Base-by-base conservation (phyloP, 2,888 invertebrate species). In the Polia nebulosa region DNA sequence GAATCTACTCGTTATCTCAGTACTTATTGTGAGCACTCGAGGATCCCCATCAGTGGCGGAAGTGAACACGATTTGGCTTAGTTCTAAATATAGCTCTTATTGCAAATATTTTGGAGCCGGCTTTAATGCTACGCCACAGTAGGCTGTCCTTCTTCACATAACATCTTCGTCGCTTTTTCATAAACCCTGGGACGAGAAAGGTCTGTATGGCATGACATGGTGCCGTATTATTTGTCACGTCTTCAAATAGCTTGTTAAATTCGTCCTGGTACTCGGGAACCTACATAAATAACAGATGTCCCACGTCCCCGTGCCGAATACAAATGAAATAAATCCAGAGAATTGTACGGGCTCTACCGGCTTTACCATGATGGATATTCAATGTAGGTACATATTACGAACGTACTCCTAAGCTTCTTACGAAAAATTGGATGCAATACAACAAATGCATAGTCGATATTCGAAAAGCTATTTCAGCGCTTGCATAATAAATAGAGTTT, bases 321-420 rank as follows among this genome's bases (percentile, higher is more conserved):
- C 88, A 89, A 90, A 92, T 89, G 82, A 83, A 87, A 89, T 90
- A 89, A 91, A 92, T 90, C 88, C 84, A 82, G 75, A 74, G 78
- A 83, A 85, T 85, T 81, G 84, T 81, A 81, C 68, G 71, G 80
- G 80, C 73, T 82, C 57, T 67, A 76, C 70, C 72, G 78, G 81
- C 82, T 86, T 83, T 78, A 82, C 76, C 73, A 70, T 83, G 82
- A 87, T 81, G 83, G 84, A 86, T 88, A 84, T 86, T 79, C 76
- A 60, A 76, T 78, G 64, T 72, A 72, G 22, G 20, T 59, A 53
- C 6, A 45, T 39, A 41, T 64, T 65, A 68, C 36, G 45, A 60
- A 56, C 59, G 62, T 27, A 67, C 49, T 55, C 64, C 17, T 51
- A 66, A 76, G n/a, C 65, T 32, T 62, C 74, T 78, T 64, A 59